Evolutionary conservation across 2,888 invertebrate genomes (phyloP).

Genomic region (Lingula anatina): DNA sequence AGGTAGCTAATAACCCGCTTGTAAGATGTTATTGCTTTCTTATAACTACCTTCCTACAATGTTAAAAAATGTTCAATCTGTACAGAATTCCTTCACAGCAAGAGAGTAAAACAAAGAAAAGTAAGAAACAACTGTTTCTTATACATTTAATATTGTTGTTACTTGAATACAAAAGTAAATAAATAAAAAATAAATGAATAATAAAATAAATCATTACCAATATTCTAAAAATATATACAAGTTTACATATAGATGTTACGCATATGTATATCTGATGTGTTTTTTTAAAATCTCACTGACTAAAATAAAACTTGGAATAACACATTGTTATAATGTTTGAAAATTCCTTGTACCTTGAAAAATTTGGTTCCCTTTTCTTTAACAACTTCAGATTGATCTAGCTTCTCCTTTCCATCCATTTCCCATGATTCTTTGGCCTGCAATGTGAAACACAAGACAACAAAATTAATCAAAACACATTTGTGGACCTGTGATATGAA

Average conservation of each 20-base stretch:
- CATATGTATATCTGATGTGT: too few species aligned
- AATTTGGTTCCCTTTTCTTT: slow-evolving; percentile 90
- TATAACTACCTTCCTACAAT: slow-evolving; percentile 61
- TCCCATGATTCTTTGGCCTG: slow-evolving; percentile 77
- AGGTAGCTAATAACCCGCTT: slow-evolving; percentile 68
- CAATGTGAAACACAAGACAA: slow-evolving; percentile 10
- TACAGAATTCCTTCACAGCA: neutral
- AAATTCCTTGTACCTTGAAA: slow-evolving; percentile 67
- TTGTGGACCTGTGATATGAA: too few species aligned
- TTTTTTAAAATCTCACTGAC: too few species aligned
- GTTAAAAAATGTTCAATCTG: slow-evolving; percentile 1
- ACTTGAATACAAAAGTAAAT: neutral
- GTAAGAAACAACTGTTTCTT: neutral
- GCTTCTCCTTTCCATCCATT: slow-evolving; percentile 70
- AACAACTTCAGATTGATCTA: slow-evolving; percentile 73
- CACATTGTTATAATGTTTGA: too few species aligned
- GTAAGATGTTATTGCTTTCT: slow-evolving; percentile 81
- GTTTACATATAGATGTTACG: too few species aligned
- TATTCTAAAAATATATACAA: too few species aligned
- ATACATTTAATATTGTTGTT: neutral
- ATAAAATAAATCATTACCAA: neutral
- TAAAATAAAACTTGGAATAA: too few species aligned
- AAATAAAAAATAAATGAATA: neutral
- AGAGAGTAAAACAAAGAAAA: neutral
- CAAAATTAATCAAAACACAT: neutral